Evolutionary conservation across 2,888 invertebrate species (phyloP).

Genomic region (Cremastinae sp.): DNA sequence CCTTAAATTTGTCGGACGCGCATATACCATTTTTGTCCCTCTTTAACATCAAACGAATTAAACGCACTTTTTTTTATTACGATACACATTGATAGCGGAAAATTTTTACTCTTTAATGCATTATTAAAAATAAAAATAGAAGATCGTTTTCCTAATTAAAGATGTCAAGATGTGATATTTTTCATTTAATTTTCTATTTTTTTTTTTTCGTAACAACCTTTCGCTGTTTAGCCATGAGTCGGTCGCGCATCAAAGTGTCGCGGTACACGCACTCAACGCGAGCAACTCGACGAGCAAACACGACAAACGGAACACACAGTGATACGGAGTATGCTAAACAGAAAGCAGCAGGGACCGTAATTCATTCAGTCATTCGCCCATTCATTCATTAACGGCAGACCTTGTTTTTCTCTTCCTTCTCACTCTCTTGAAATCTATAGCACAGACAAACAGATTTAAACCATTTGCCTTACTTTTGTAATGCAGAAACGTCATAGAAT

Average conservation of each 20-base stretch:
- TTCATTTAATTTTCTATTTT: no score
- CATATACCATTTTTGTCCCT: conserved; percentile 30
- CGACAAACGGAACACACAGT: conserved; percentile 8
- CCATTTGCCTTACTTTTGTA: conserved; percentile 7
- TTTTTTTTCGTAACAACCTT: no score
- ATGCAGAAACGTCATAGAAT: no score
- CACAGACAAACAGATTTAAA: not conserved
- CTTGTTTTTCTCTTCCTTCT: conserved; percentile 1
- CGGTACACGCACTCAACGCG: conserved; percentile 19
- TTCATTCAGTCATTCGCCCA: conserved; percentile 57
- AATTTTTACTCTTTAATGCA: no score
- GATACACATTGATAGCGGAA: no score
- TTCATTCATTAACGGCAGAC: conserved; percentile 58
- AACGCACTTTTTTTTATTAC: conserved; percentile 5
- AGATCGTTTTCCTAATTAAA: conserved; percentile 14
- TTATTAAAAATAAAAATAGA: no score
- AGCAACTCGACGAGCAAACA: conserved; percentile 29
- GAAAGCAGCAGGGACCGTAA: conserved; percentile 30
- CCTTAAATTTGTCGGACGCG: conserved; percentile 46
- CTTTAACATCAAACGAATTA: conserved; percentile 37
- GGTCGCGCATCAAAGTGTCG: conserved; percentile 1
- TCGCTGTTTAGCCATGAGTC: conserved; percentile 25
- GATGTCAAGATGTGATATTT: conserved; percentile 44
- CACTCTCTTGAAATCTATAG: not conserved
- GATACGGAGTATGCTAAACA: not conserved